Evolutionary conservation across 37 sponge, comb jelly and placozoan genomes (phyloP).

Genomic region (Tethya wilhelma): DNA sequence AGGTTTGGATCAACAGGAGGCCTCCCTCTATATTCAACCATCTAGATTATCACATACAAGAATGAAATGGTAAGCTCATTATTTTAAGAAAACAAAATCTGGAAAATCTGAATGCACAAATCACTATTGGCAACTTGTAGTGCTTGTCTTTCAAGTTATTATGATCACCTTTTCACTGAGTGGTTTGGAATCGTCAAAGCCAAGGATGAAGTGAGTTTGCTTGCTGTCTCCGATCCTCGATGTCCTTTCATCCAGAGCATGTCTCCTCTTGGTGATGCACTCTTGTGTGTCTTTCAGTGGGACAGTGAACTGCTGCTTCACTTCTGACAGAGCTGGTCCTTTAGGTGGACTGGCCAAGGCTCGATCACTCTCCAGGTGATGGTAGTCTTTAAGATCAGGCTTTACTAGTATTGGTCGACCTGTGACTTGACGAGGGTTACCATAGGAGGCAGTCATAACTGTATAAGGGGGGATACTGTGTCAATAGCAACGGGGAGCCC

Average conservation of each 20-base stretch:
- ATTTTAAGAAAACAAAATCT: not conserved
- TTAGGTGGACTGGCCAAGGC: slow-evolving; percentile 53
- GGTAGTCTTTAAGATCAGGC: slow-evolving; percentile 35
- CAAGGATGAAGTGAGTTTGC: slow-evolving; percentile 69
- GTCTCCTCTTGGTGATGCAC: not conserved
- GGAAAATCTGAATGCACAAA: not conserved
- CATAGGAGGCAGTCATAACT: slow-evolving; percentile 60
- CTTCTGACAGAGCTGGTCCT: not conserved
- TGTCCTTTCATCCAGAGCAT: slow-evolving; percentile 36
- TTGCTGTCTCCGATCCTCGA: slow-evolving; percentile 63
- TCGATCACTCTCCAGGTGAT: slow-evolving; percentile 67
- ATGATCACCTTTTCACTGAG: slow-evolving; percentile 56
- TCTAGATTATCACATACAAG: no score
- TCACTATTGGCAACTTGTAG: not conserved
- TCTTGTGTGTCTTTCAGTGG: slow-evolving; percentile 10
- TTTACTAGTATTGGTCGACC: slow-evolving; percentile 1
- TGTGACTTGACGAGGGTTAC: slow-evolving; percentile 17
- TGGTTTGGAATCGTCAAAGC: slow-evolving; percentile 37
- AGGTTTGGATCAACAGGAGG: slow-evolving; percentile 19
- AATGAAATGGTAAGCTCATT: not conserved
- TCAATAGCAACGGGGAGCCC: not conserved
- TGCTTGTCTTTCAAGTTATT: not conserved
- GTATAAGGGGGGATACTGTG: no score
- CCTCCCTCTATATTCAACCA: slow-evolving; percentile 39
- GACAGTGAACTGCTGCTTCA: not conserved